These are phyloP conservation scores for Euplagia quadripunctaria DNA, from an alignment of 2,888 invertebrate genomes.

Conservation along the genomic window DNA sequence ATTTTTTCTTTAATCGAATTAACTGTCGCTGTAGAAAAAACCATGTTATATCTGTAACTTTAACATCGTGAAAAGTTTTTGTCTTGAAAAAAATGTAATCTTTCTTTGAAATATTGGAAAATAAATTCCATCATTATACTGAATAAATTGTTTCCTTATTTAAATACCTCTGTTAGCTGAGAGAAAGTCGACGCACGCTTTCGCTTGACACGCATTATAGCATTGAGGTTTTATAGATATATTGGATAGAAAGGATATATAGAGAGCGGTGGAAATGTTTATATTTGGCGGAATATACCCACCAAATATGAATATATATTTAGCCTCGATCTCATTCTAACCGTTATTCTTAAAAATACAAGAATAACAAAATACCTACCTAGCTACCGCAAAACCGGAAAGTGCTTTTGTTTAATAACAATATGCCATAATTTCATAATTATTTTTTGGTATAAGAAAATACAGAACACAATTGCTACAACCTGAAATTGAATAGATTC, in stretches of 20 bases:
- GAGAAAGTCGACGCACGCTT: neutral
- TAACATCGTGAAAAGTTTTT: conserved; percentile 73
- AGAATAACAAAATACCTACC: neutral
- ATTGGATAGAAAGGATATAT: neutral
- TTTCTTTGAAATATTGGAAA: conserved; percentile 79
- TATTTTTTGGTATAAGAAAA: neutral
- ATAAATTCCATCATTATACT: conserved; percentile 82
- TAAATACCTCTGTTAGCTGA: conserved; percentile 21
- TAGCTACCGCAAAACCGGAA: neutral
- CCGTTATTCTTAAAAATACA: neutral
- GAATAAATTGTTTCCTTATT: conserved; percentile 65
- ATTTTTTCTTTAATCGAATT: conserved; percentile 69
- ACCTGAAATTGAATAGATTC: neutral
- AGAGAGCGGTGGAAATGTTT: neutral
- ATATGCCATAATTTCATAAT: neutral
- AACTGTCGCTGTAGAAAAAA: conserved; percentile 70
- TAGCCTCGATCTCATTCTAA: neutral
- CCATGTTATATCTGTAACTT: conserved; percentile 74
- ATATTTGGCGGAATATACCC: neutral
- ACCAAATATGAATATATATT: too few relatives aligned
- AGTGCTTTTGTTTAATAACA: neutral
- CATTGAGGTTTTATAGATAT: neutral
- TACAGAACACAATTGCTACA: neutral
- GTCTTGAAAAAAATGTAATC: conserved; percentile 75
- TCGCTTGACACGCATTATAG: neutral